phyloP scores from a whole-genome alignment of 2,113 vertebrate genomes.

The Microtus richardsoni region DNA sequence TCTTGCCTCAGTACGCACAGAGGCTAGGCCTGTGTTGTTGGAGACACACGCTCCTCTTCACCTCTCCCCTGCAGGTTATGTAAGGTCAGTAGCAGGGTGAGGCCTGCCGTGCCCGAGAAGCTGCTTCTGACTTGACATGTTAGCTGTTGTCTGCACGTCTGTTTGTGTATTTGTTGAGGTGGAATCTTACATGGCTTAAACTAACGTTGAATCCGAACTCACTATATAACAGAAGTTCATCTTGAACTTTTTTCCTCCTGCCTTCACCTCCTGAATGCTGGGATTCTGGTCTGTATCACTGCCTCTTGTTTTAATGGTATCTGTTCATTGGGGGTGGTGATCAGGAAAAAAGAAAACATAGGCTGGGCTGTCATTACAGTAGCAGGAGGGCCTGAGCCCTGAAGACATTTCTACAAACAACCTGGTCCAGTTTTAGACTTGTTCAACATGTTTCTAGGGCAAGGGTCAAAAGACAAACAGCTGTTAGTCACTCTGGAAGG shows the following conservation, averaged over 20 bases:
- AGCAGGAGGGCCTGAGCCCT: background rate
- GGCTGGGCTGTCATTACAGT: background rate
- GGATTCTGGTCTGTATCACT: background rate
- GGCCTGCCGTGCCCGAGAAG: background rate
- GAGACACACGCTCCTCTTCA: background rate
- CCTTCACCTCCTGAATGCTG: background rate
- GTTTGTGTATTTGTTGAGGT: background rate
- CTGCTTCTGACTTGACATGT: constrained; percentile 47
- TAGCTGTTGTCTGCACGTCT: background rate
- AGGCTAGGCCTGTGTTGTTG: background rate
- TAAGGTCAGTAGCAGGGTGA: background rate
- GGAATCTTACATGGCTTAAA: background rate
- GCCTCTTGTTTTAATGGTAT: background rate
- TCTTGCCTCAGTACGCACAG: background rate
- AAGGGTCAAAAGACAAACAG: constrained; percentile 38
- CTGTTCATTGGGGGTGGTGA: background rate
- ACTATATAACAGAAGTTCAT: background rate
- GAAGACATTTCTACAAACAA: constrained; percentile 43
- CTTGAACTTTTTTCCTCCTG: background rate
- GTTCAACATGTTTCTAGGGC: constrained; percentile 29
- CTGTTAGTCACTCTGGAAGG: constrained; percentile 40
- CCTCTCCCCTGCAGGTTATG: background rate
- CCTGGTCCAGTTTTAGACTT: constrained; percentile 39
- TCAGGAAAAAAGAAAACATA: background rate
- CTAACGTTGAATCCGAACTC: background rate